phyloP scores from a whole-genome alignment of 2,888 invertebrate genomes.

The Brachyptera risi region DNA sequence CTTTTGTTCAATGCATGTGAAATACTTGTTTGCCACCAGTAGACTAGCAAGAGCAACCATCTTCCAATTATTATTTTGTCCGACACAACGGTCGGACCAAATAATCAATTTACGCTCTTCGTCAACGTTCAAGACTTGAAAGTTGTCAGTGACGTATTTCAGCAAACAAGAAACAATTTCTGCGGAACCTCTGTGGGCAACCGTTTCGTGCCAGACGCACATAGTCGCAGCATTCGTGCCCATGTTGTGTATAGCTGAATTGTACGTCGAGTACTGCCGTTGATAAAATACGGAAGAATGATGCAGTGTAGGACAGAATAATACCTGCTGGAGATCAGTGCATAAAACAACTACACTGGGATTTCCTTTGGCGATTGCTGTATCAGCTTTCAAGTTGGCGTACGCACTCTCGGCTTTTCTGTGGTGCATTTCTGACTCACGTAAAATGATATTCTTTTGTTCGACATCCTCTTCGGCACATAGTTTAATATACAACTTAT shows the following conservation, averaged over 20 bases:
- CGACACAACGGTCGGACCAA: conserved; percentile 14
- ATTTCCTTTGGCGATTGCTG: too few relatives aligned
- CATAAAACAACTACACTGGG: too few relatives aligned
- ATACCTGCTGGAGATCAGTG: too few relatives aligned
- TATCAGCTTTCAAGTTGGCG: too few relatives aligned
- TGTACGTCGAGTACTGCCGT: conserved; percentile 12
- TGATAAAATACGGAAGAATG: conserved; percentile 15
- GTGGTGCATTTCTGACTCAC: conserved; percentile 14
- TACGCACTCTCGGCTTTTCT: conserved; percentile 1
- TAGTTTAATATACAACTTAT: conserved; percentile 7
- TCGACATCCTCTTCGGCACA: neutral
- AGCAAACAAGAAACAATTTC: neutral
- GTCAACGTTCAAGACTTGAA: neutral
- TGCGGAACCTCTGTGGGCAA: conserved; percentile 5
- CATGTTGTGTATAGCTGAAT: conserved; percentile 3
- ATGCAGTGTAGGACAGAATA: conserved; percentile 14
- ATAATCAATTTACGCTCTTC: conserved; percentile 3
- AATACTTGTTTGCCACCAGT: neutral
- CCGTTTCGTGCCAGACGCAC: conserved; percentile 10
- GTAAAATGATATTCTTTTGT: neutral
- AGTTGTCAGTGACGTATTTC: neutral
- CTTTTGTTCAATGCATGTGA: neutral
- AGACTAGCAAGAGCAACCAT: neutral
- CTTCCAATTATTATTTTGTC: conserved; percentile 17
- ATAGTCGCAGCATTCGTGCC: neutral